These are phyloP conservation scores for Prenolepis imparis DNA, from an alignment of 2,888 invertebrate species.

Conservation along the genomic window DNA sequence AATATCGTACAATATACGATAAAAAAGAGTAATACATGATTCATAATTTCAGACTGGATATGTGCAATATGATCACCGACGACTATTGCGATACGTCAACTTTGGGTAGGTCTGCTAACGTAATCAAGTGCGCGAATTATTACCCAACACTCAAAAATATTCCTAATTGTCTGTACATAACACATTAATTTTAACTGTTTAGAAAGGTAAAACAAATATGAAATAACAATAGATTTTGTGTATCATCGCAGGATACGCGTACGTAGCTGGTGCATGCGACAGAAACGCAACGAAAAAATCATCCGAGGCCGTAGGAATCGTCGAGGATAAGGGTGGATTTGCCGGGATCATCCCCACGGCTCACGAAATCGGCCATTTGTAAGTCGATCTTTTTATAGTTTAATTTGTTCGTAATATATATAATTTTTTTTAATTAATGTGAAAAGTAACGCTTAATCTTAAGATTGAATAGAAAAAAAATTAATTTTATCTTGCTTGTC, in stretches of 20 bases:
- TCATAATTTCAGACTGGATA: constrained; percentile 70
- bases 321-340: constrained; percentile 83
- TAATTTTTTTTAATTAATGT: no score
- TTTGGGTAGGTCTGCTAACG: constrained; percentile 70
- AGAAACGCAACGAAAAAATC: constrained; percentile 67
- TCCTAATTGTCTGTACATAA: background rate
- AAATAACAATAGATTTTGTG: constrained; percentile 13
- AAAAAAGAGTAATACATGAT: background rate
- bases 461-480: no score
- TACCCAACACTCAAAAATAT: background rate
- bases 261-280: constrained; percentile 79
- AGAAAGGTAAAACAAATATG: background rate
- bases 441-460: no score
- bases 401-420: background rate
- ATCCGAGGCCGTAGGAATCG: constrained; percentile 79
- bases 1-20: background rate
- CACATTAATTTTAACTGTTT: background rate
- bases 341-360: constrained; percentile 80
- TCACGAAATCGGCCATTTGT: constrained; percentile 83
- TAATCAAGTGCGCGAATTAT: background rate
- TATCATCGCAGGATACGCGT: constrained; percentile 76
- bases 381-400: constrained; percentile 56
- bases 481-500: no score
- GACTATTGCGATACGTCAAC: constrained; percentile 73
- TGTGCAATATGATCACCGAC: constrained; percentile 74